Base-by-base conservation (phyloP, 1,140 invertebrate species). In the Atta cephalotes region DNA sequence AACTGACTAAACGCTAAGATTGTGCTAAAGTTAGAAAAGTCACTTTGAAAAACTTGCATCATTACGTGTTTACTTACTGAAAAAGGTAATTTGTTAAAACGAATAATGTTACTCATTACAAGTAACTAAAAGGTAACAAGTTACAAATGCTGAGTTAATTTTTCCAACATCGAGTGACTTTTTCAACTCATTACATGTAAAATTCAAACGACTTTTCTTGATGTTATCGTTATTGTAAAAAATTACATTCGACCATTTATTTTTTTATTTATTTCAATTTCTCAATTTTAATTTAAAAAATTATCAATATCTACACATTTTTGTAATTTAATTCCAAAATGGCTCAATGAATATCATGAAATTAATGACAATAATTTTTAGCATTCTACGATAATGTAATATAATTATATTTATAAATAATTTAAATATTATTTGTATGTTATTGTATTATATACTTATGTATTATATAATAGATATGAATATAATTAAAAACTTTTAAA, bases 401-500 rank as follows among this genome's bases (percentile, higher is more conserved):
- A 35, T 35, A 39, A 39, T 39, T 39, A 7, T 39, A 60, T 60
- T n/a, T 60, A 14, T 25, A 65, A 31, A 31, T 65, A 31, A 65
- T 65, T 31, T 35, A 9, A 18, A 65, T 65, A 65, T 63, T 14
- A 63, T 63, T 16, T 18, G 0, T 35, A 18, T 31, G 9, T 63
- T 63, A 28, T 62, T 62, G 14, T 63, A 63, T 28, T 16, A 28
- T 6, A 31, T 28, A 18, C 31, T 18, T 65, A 18, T 65, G 35
- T 10, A 31, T 25, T 63, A 28, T 63, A 2, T 28, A 31, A 31
- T 74, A n/a, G 28, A 49, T 63, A 45, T 45, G 10, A 45, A 78
- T 49, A 63, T 78, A 60, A 76, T 21, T 12, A 7, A 45, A 79
- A 79, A 16, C 12, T 28, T 45, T 60, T 71, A 51, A 66, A 45